phyloP scores from a whole-genome alignment of 2,113 vertebrate genomes.

The Archocentrus centrarchus region DNA sequence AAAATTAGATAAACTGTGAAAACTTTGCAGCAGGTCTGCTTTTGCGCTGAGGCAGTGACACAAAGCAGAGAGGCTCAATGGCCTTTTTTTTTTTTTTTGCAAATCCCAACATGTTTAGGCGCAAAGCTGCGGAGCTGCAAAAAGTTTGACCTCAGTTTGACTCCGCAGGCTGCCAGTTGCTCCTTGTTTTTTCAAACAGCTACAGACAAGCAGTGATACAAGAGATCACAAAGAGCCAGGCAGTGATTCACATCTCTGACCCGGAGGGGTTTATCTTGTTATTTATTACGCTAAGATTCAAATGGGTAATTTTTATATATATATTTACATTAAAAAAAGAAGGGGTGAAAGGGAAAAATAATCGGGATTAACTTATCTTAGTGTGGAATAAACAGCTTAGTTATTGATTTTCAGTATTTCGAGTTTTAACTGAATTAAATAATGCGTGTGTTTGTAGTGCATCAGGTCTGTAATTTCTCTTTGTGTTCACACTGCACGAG shows the following conservation, averaged over 20 bases:
- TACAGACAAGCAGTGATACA: conserved; percentile 22
- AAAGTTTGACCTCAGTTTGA: conserved; percentile 85
- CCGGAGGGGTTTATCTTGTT: background rate
- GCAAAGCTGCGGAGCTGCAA: conserved; percentile 72
- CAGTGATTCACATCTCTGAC: conserved; percentile 7
- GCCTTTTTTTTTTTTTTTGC: conserved; percentile 38
- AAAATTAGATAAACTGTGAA: conserved; percentile 60
- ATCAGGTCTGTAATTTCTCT: conserved; percentile 1
- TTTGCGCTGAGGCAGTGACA: conserved; percentile 37
- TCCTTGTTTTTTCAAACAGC: conserved; percentile 47
- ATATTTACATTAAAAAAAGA: background rate
- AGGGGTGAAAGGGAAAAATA: background rate
- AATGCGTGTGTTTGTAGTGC: background rate
- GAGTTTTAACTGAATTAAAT: background rate
- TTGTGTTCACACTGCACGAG: conserved; percentile 4
- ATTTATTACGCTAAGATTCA: background rate
- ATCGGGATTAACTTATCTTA: background rate
- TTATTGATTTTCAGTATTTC: background rate
- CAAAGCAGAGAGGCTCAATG: conserved; percentile 56
- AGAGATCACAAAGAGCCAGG: background rate
- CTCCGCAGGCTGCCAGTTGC: conserved; percentile 75
- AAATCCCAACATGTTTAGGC: conserved; percentile 70
- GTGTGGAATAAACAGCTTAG: background rate
- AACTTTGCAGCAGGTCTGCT: conserved; percentile 45
- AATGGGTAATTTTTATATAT: background rate